phyloP scores from a whole-genome alignment of 2,888 invertebrate genomes.

The Mythimna albipuncta region DNA sequence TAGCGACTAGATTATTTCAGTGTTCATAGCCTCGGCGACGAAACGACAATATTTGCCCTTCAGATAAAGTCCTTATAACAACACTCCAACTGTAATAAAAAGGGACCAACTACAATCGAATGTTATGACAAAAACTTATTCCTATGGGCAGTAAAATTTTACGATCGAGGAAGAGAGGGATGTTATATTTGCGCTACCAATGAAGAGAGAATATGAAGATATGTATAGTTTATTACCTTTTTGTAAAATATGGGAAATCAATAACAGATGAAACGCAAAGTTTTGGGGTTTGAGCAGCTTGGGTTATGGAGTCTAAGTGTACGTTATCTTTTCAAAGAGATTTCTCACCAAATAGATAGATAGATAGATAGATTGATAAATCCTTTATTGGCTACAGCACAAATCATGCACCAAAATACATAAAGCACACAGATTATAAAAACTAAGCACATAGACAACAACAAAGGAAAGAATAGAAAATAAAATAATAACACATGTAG shows the following conservation, averaged over 20 bases:
- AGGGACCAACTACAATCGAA: conserved; percentile 27
- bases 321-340: too few relatives aligned
- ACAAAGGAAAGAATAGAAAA: too few relatives aligned
- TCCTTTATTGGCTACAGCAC: too few relatives aligned
- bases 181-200: conserved; percentile 11
- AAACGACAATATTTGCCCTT: neutral
- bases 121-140: conserved; percentile 37
- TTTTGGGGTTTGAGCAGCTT: too few relatives aligned
- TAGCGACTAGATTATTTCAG: neutral
- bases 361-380: too few relatives aligned
- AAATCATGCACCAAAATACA: too few relatives aligned
- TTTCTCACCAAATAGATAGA: too few relatives aligned
- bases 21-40: neutral
- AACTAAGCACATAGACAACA: too few relatives aligned
- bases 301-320: too few relatives aligned
- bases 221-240: conserved; percentile 5
- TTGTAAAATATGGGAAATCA: conserved; percentile 17
- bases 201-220: conserved; percentile 6
- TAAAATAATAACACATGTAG: too few relatives aligned
- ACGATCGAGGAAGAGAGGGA: neutral
- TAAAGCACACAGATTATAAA: too few relatives aligned
- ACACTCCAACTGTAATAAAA: conserved; percentile 27
- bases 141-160: conserved; percentile 24
- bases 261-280: neutral
- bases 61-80: neutral